phyloP scores from a whole-genome alignment of 2,797 vertebrate species.

The Zenarchopterus dispar region DNA sequence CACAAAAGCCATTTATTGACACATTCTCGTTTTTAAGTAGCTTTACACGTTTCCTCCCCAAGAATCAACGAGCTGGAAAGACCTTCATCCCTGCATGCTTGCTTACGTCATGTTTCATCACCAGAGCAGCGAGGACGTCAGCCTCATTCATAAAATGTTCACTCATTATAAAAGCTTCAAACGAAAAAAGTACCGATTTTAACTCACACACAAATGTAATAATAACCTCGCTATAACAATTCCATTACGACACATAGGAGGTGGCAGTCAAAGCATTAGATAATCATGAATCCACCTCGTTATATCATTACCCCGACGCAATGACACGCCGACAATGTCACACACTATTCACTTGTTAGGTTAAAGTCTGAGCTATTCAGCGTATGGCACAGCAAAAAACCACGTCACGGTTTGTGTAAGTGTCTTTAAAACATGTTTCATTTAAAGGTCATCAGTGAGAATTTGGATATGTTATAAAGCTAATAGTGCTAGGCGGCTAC shows the following conservation, averaged over 20 bases:
- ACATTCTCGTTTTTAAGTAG: too few relatives aligned
- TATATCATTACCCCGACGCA: too few relatives aligned
- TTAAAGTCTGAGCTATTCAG: rapidly evolving
- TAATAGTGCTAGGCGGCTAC: constrained; percentile 32
- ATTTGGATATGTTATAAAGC: neutral
- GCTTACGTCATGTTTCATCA: constrained; percentile 1
- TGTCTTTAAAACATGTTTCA: too few relatives aligned
- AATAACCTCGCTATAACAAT: too few relatives aligned
- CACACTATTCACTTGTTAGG: rapidly evolving
- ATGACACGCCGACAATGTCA: neutral
- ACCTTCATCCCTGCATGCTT: neutral
- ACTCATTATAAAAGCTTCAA: rapidly evolving
- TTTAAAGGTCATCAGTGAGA: constrained; percentile 20
- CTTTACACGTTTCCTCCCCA: too few relatives aligned
- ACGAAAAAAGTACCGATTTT: too few relatives aligned
- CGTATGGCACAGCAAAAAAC: neutral
- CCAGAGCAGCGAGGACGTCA: too few relatives aligned
- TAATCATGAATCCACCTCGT: too few relatives aligned
- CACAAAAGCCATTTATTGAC: too few relatives aligned
- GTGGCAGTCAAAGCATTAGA: too few relatives aligned
- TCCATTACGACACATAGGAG: too few relatives aligned
- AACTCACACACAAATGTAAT: neutral
- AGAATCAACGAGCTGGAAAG: neutral
- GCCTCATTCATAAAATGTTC: neutral
- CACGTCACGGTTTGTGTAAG: too few relatives aligned